Conservation (phyloP, 37 sponge, comb jelly and placozoan species). For the Hexactinellida sp. region DNA sequence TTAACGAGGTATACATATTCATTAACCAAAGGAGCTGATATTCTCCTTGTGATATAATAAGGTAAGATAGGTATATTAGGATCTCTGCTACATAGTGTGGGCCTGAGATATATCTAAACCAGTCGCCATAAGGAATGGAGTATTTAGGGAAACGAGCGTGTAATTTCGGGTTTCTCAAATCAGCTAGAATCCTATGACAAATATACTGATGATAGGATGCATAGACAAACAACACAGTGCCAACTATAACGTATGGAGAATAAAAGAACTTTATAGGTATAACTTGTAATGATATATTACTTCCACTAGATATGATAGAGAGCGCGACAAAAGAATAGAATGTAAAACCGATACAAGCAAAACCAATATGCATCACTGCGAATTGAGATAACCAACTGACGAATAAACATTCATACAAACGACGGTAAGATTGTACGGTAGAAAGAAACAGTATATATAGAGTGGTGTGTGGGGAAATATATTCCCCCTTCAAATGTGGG, state of each 20-base stretch:
- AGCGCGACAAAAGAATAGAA: neutral
- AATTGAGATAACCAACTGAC: conserved; percentile 26
- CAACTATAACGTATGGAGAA: conserved; percentile 17
- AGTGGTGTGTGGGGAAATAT: neutral
- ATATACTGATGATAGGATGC: conserved; percentile 50
- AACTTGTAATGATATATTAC: neutral
- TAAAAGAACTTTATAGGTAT: neutral
- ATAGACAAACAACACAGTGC: conserved; percentile 35
- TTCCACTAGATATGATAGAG: neutral
- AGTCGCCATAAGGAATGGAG: conserved; percentile 56
- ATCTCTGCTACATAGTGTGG: conserved; percentile 67
- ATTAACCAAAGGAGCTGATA: neutral
- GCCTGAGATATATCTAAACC: conserved; percentile 56
- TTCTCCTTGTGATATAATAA: conserved; percentile 8
- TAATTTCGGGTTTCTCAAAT: conserved; percentile 18
- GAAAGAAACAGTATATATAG: conserved; percentile 22
- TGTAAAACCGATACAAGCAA: conserved; percentile 35
- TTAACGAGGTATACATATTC: neutral
- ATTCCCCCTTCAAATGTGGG: neutral
- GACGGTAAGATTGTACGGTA: conserved; percentile 31
- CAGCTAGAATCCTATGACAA: conserved; percentile 57
- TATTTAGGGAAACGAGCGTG: neutral
- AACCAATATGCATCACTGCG: conserved; percentile 47
- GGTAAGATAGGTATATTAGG: conserved; percentile 42
- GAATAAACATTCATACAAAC: conserved; percentile 57